Percentiles rank a stretch among this genome's conserved stretches.
These are phyloP conservation scores for Oryzias curvinotus DNA, from an alignment of 2,113 vertebrate genomes.

Conservation along the genomic window DNA sequence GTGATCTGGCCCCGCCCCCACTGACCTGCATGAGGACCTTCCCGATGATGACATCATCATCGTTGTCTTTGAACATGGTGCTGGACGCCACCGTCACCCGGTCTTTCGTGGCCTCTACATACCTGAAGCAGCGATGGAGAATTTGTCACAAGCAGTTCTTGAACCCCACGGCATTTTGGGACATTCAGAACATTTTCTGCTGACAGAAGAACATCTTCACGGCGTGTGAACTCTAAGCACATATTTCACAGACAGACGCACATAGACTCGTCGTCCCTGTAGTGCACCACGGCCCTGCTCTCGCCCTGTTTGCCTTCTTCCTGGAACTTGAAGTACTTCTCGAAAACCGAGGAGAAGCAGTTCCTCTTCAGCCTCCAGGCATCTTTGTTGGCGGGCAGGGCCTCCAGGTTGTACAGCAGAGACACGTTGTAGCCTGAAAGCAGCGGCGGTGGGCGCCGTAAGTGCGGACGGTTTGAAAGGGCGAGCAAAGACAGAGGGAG, in stretches of 20 bases:
- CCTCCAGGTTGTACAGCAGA: constrained; percentile 83
- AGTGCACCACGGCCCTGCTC: constrained; percentile 94
- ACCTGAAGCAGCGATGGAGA: constrained; percentile 76
- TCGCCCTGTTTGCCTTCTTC: constrained; percentile 96
- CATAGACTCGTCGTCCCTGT: constrained; percentile 98
- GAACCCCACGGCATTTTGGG: too few relatives aligned
- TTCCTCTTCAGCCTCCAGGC: constrained; percentile 94
- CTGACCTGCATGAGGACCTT: too few relatives aligned
- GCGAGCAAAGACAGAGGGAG: too few relatives aligned
- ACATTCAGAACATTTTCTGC: too few relatives aligned
- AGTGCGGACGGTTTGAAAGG: too few relatives aligned
- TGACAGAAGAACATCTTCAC: too few relatives aligned
- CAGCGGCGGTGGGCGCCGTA: too few relatives aligned
- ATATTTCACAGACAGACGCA: too few relatives aligned
- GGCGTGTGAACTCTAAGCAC: too few relatives aligned
- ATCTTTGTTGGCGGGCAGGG: constrained; percentile 88
- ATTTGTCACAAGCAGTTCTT: neutral
- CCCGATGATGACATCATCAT: too few relatives aligned
- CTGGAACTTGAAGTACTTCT: constrained; percentile 99
- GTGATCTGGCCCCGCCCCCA: too few relatives aligned
- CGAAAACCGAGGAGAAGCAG: constrained; percentile 97
- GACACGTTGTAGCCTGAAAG: constrained; percentile 75
- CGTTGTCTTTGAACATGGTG: too few relatives aligned
- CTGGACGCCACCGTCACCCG: constrained; percentile 98
- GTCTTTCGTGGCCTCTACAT: constrained; percentile 97